Base-by-base conservation (phyloP, 2,113 vertebrate species). In the Trichechus manatus region DNA sequence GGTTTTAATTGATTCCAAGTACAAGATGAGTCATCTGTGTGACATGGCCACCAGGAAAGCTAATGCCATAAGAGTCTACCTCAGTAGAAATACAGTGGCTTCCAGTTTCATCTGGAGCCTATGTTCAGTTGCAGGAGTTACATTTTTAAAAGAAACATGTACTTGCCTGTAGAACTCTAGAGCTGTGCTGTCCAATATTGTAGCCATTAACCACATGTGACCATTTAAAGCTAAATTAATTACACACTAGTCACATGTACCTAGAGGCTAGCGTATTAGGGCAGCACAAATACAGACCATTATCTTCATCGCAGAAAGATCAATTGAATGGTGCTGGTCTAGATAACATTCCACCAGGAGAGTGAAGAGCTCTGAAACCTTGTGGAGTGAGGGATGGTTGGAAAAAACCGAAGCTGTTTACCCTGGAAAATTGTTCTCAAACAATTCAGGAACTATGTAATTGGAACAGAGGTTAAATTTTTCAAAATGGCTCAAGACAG, bases 51-150 rank as follows among this genome's bases (percentile, higher is more conserved):
- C 85, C 42, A 25, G 20, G 70, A 44, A 56, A 6, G 13, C 50
- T 14, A 23, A 47, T 23, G 19, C 11, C 22, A 1, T 22, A 25
- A 11, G 4, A 36, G 47, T 36, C 47, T 17, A 33, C 53, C 7
- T 9, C 29, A 3, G 33, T 9, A 23, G 39, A 39, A 50, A 3
- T 1, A 2, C 0, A 14, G 22, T 2, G 1, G 8, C 17, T 1
- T 22, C 39, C 39, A 70, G 0, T 1, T 5, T 4, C 36, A 1
- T 15, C 22, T 6, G 19, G 11, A 78, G 15, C 0, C 50, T 15
- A 2, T 5, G 81, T 29, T 33, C 75, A 9, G 31, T 36, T 31
- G 11, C 22, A 17, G 5, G 31, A 33, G 4, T 72, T 15, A 5
- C 4, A 0, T 0, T 50, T 39, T 47, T 39, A 53, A 88, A 66